Base-by-base conservation (phyloP, 2,888 invertebrate genomes). In the Tigriopus californicus region DNA sequence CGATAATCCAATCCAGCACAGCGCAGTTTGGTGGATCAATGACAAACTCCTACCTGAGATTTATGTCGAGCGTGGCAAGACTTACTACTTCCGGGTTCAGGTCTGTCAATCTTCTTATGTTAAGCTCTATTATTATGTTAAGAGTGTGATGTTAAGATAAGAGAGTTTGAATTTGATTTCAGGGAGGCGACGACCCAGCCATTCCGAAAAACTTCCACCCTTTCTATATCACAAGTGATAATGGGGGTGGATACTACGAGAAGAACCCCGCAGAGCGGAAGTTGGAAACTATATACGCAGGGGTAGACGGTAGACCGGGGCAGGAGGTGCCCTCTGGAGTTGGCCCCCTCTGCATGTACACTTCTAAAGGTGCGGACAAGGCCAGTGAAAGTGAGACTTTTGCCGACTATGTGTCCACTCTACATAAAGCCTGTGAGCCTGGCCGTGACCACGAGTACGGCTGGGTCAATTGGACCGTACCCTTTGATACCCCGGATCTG, bases 401-500 rank as follows among this genome's bases (percentile, higher is more conserved):
- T 20, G 33, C 20, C 22, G 52, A 51, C n/a, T 51, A 51, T 22
- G 15, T 24, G 24, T 4, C n/a, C 15, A 24, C 52, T 8, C 24
- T 51, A 13, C 24, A 25, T 24, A 15, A 22, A 4, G 52, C 52
- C 15, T 51, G 52, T 51, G 33, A 22, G 24, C n/a, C 20, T 15
- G 22, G 25, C 33, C 52, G 52, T 51, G 52, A 25, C 24, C 20
- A 24, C 13, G 52, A 51, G 4, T 51, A 51, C 24, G 52, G 52
- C 6, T 51, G 52, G 52, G 52, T 51, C 15, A 51, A 51, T 20
- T 51, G 52, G 52, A 51, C 52, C 8, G 52, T 51, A 11, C 22
- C 24, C 15, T 25, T 15, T 15, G 33, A 51, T 11, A 51, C 52
- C 8, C 52, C 52, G n/a, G 52, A 51, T 4, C 25, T 51, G 6